These are phyloP conservation scores for Geothlypis trichas DNA, from an alignment of 2,113 vertebrate species.

Conservation along the genomic window DNA sequence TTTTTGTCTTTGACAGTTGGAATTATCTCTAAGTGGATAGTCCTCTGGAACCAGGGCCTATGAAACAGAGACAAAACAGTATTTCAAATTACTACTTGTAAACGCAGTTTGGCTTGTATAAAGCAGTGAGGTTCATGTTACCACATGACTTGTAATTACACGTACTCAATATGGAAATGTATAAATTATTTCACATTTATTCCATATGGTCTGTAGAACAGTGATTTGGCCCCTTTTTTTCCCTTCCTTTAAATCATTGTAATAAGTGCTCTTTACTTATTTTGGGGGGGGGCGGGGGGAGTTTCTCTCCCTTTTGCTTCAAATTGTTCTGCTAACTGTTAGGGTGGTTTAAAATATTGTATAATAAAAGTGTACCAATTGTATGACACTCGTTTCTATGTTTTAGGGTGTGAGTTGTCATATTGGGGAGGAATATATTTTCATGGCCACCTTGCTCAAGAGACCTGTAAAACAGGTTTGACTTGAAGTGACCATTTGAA, in stretches of 20 bases:
- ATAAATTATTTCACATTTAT: neutral
- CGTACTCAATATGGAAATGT: neutral
- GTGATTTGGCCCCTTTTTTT: neutral
- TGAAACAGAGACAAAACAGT: neutral
- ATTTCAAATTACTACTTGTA: neutral
- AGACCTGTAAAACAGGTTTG: conserved; percentile 45
- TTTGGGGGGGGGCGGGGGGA: accelerated
- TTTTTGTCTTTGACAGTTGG: neutral
- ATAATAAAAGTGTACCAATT: neutral
- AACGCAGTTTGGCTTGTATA: neutral
- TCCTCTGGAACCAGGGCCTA: neutral
- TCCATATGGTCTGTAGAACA: neutral
- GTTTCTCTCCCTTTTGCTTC: neutral
- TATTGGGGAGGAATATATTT: neutral
- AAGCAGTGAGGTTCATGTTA: neutral
- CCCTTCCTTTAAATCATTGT: neutral
- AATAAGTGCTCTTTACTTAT: neutral
- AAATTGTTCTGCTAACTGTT: neutral
- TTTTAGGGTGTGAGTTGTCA: neutral
- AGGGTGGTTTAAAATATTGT: neutral
- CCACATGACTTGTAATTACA: neutral
- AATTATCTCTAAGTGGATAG: neutral
- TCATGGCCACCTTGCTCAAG: neutral
- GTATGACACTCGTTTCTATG: neutral
- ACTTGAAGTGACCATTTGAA: conserved; percentile 56